Base-by-base conservation (phyloP, 2,797 vertebrate species). In the Sebastes itinus region DNA sequence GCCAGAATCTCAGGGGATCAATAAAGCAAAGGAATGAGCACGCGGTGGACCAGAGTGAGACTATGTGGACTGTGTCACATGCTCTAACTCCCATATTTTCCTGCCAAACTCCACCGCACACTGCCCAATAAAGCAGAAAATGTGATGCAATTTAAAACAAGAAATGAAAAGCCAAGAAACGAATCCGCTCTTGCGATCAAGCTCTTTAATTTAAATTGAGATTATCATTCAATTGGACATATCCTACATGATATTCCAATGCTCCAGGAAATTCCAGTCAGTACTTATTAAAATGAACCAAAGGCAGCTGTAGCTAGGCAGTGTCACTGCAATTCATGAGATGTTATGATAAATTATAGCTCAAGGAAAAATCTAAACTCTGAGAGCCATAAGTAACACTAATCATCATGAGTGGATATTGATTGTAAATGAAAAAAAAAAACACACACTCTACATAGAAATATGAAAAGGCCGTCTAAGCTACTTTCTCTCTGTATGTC, bases 141-240 rank as follows among this genome's bases (percentile, higher is more conserved):
- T 81, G 55, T 66, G 49, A 74, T 54, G 62, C 71, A 49, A 76
- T 80, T 22, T 6, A 49, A 38, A 23, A 60, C 65, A 35, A 61
- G 8, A 38, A 59, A 54, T 67, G 61, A 8, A 5, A 49, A 70
- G 79, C 27, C 60, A 46, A 59, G 38, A 64, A 75, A 61, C 32
- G 22, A 76, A 75, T 82, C 63, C 8, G 33, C 80, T 71, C 59
- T 42, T 61, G 75, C 76, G 77, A 78, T 84, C 66, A 66, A 9
- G 13, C 28, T 75, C 27, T 71, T 76, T 76, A 80, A 82, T 85
- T 81, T 77, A 83, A 87, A 86, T 20, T 13, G 30, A 70, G 68
- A 81, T 83, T 72, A 83, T 86, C 55, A 83, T 84, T 88, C 81
- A 86, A 3, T 81, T 78, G 82, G 82, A 79, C 75, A 61, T 77